Evolutionary conservation across 2,113 vertebrate species (phyloP), one percentile per base, ranked within the genome.

Genomic region (Calyptomena viridis): DNA sequence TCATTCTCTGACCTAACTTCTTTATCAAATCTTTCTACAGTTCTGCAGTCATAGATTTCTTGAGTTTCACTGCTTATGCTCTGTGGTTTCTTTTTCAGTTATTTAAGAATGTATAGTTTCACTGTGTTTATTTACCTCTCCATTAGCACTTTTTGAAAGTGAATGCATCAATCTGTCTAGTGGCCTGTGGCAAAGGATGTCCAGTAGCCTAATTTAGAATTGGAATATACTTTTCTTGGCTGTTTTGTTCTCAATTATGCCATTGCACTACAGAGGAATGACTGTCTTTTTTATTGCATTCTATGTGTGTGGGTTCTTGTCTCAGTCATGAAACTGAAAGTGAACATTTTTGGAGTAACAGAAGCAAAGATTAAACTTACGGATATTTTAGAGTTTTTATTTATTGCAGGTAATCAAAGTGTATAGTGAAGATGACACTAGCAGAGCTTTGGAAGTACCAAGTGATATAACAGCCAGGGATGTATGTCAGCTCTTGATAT

Each of bases 401-500:
- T 88, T 93, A 74, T 95, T 89, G 44, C 98, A 99, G 99, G 98
- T 99, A 79, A 99, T 99, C 97, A 99, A 99, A 98, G 98, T 99
- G 58, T 99, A 99, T 94, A 99, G 97, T 93, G 99, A 99, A 97
- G 99, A 99, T 97, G 99, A 99, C 90, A 99, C 97, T 83, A 99
- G 99, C 98, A 98, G 98, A 97, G 98, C 99, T 49, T 97, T 99
- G 87, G 99, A 99, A 96, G 99, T 99, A 39, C 99, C 99, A 64
- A 98, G 97, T 97, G 99, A 99, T 95, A 98, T 99, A 95, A 99
- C 98, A 56, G 98, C 99, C 82, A 97, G 98, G 75, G 99, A 99
- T 97, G 97, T 99, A 58, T 99, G 99, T 95, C 99, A 99, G 95
- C 97, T 99, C 71, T 98, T 99, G 90, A 98, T 99, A 96, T 47